Evolutionary conservation across 1,140 invertebrate genomes (phyloP).

Genomic region (Onthophagus taurus): DNA sequence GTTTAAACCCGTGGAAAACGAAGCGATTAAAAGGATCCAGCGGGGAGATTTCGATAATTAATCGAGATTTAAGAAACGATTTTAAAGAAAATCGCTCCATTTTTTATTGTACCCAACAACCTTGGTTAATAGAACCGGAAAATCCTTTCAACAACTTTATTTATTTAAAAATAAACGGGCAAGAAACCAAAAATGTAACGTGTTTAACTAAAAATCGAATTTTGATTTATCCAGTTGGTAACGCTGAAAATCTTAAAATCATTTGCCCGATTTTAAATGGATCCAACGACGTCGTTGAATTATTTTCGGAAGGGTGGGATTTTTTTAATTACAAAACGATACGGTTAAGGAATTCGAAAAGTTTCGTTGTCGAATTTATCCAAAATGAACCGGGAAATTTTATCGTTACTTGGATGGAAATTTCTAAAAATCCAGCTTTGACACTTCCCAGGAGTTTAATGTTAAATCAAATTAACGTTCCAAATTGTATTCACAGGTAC

Average conservation of each 20-base stretch:
- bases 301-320: constrained; percentile 69
- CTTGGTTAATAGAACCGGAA: constrained; percentile 68
- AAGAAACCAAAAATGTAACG: constrained; percentile 45
- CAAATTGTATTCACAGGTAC: constrained; percentile 63
- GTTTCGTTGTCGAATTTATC: constrained; percentile 61
- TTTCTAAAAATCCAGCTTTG: constrained; percentile 56
- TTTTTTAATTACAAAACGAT: constrained; percentile 37
- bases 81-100: constrained; percentile 22
- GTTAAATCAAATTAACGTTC: constrained; percentile 46
- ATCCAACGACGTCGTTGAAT: constrained; percentile 47
- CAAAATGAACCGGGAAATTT: constrained; percentile 61
- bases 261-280: constrained; percentile 51
- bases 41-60: constrained; percentile 53
- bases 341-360: constrained; percentile 46
- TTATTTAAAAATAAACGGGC: constrained; percentile 58
- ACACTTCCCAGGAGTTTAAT: constrained; percentile 46
- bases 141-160: constrained; percentile 58
- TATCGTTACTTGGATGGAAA: constrained; percentile 66
- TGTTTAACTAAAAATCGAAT: constrained; percentile 64
- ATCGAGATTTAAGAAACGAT: constrained; percentile 16
- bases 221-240: constrained; percentile 57
- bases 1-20: constrained; percentile 51
- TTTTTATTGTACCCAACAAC: constrained; percentile 55
- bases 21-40: constrained; percentile 56
- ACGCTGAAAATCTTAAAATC: constrained; percentile 45